These are phyloP conservation scores for Porites rus DNA, from an alignment of 92 coral and sea anemone species.

Conservation along the genomic window DNA sequence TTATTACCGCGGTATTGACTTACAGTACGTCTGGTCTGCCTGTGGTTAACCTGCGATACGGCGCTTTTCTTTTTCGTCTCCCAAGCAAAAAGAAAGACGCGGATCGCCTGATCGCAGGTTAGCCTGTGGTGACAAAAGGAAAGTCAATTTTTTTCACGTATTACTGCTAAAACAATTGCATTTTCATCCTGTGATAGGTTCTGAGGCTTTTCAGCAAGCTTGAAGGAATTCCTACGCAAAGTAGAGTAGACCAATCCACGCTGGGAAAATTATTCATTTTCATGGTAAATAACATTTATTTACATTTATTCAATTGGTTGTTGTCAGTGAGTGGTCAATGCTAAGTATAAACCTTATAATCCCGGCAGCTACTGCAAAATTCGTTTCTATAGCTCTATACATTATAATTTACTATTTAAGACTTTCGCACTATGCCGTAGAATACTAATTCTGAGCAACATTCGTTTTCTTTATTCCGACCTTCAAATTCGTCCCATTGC, in stretches of 20 bases:
- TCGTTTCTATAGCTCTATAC: too few species aligned
- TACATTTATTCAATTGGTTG: too few species aligned
- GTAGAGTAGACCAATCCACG: constrained; percentile 81
- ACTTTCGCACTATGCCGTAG: too few species aligned
- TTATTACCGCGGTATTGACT: too few species aligned
- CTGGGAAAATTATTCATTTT: constrained; percentile 91
- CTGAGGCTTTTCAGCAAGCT: constrained; percentile 73
- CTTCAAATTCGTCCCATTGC: too few species aligned
- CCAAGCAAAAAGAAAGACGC: not conserved
- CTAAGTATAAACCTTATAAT: too few species aligned
- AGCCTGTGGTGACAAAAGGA: not conserved
- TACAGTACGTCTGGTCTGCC: too few species aligned
- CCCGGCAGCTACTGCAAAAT: too few species aligned
- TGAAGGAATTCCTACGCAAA: constrained; percentile 79
- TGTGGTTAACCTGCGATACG: not conserved
- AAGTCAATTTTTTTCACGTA: not conserved
- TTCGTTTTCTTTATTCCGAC: too few species aligned
- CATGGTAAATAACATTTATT: constrained; percentile 63
- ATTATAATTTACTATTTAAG: too few species aligned
- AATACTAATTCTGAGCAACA: too few species aligned
- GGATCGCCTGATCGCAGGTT: not conserved
- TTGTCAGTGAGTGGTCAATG: too few species aligned
- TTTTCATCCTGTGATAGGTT: constrained; percentile 49
- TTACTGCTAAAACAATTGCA: not conserved
- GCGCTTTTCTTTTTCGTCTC: not conserved